These are phyloP conservation scores for Stenurella melanura DNA, from an alignment of 2,888 invertebrate species.

Conservation along the genomic window DNA sequence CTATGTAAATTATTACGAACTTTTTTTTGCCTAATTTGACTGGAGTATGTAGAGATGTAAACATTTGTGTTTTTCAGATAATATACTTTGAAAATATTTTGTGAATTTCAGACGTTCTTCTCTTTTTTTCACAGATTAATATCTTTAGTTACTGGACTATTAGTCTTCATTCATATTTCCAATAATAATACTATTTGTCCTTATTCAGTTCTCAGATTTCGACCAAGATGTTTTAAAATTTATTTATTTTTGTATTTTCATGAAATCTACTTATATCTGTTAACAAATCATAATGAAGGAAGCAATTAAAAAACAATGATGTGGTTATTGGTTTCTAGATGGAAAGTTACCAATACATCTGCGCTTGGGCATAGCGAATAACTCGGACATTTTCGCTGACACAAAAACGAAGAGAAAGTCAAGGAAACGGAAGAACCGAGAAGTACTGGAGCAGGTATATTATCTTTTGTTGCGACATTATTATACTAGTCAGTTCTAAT, in stretches of 20 bases:
- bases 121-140: too few species aligned
- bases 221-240: not conserved
- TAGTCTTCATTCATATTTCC: too few species aligned
- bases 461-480: conserved; percentile 58
- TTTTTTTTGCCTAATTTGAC: too few species aligned
- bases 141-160: too few species aligned
- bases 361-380: conserved; percentile 68
- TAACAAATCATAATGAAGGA: not conserved
- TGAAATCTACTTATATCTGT: conserved; percentile 4
- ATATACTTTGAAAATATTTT: too few species aligned
- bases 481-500: conserved; percentile 42
- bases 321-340: conserved; percentile 58
- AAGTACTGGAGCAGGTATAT: conserved; percentile 73
- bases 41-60: too few species aligned
- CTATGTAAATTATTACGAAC: too few species aligned
- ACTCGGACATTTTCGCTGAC: conserved; percentile 63
- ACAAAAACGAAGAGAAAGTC: conserved; percentile 71
- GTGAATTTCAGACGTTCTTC: too few species aligned
- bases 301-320: not conserved
- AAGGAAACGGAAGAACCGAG: conserved; percentile 70
- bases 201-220: too few species aligned
- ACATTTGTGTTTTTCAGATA: too few species aligned
- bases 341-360: conserved; percentile 71
- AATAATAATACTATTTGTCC: too few species aligned
- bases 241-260: not conserved